phyloP scores from a whole-genome alignment of 2,888 invertebrate genomes.

The Aporophyla lueneburgensis region DNA sequence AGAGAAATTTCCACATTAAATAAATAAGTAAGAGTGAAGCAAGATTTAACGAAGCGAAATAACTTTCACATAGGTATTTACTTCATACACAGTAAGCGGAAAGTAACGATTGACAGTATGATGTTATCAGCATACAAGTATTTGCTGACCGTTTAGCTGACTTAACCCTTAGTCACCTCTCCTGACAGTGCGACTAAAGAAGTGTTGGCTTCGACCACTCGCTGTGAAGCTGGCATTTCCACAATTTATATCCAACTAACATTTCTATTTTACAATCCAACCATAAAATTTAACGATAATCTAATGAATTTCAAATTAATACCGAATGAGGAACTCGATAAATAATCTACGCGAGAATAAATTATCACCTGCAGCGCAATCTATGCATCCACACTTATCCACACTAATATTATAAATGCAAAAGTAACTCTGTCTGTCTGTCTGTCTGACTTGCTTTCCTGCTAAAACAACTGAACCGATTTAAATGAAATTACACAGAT shows the following conservation, averaged over 20 bases:
- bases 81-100: neutral
- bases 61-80: constrained; percentile 13
- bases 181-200: neutral
- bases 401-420: too few species aligned
- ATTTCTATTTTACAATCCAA: constrained; percentile 42
- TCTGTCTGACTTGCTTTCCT: too few species aligned
- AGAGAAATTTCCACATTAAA: neutral
- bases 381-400: too few species aligned
- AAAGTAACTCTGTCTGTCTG: too few species aligned
- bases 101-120: constrained; percentile 36
- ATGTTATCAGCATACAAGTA: constrained; percentile 36
- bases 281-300: constrained; percentile 32
- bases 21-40: neutral
- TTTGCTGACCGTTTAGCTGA: constrained; percentile 20
- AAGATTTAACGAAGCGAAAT: constrained; percentile 18
- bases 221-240: constrained; percentile 38
- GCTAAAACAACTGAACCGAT: too few species aligned
- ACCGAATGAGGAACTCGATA: constrained; percentile 12
- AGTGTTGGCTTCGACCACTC: constrained; percentile 10
- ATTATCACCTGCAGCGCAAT: constrained; percentile 12
- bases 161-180: constrained; percentile 50
- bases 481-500: too few species aligned
- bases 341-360: constrained; percentile 14
- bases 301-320: constrained; percentile 57
- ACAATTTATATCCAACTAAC: constrained; percentile 36